Evolutionary conservation across 2,113 vertebrate genomes (phyloP).

Genomic region (Siniperca chuatsi): DNA sequence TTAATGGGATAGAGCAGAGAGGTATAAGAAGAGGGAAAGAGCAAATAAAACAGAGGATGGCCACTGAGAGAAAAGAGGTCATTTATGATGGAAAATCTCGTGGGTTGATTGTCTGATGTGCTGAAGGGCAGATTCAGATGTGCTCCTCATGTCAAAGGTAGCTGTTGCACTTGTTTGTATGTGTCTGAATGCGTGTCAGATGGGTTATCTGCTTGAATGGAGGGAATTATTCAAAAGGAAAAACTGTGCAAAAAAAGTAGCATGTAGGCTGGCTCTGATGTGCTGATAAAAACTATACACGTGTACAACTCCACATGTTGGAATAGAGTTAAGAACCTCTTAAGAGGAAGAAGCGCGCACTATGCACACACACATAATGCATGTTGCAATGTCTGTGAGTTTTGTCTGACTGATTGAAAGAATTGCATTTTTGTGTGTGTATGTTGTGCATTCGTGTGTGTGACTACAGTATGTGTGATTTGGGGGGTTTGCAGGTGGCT

Average conservation of each 20-base stretch:
- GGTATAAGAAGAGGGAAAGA: slow-evolving; percentile 22
- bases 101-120: slow-evolving; percentile 62
- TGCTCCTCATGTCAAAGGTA: slow-evolving; percentile 41
- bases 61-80: slow-evolving; percentile 43
- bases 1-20: slow-evolving; percentile 38
- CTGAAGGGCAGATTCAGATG: slow-evolving; percentile 52
- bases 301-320: slow-evolving; percentile 75
- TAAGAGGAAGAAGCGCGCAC: slow-evolving; percentile 43
- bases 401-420: slow-evolving; percentile 68
- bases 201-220: slow-evolving; percentile 49
- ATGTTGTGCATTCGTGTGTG: slow-evolving; percentile 42
- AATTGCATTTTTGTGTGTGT: slow-evolving; percentile 38
- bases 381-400: slow-evolving; percentile 58
- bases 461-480: slow-evolving; percentile 43
- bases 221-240: slow-evolving; percentile 35
- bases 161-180: slow-evolving; percentile 49
- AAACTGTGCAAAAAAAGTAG: slow-evolving; percentile 28
- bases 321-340: slow-evolving; percentile 60
- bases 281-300: slow-evolving; percentile 65
- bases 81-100: slow-evolving; percentile 76
- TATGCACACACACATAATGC: slow-evolving; percentile 39
- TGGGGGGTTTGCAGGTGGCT: slow-evolving; percentile 83
- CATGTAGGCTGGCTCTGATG: slow-evolving; percentile 44
- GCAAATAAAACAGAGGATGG: slow-evolving; percentile 37
- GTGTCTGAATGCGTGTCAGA: slow-evolving; percentile 42